Evolutionary conservation across 2,113 vertebrate genomes (phyloP).

Genomic region (Perca schrenkii): DNA sequence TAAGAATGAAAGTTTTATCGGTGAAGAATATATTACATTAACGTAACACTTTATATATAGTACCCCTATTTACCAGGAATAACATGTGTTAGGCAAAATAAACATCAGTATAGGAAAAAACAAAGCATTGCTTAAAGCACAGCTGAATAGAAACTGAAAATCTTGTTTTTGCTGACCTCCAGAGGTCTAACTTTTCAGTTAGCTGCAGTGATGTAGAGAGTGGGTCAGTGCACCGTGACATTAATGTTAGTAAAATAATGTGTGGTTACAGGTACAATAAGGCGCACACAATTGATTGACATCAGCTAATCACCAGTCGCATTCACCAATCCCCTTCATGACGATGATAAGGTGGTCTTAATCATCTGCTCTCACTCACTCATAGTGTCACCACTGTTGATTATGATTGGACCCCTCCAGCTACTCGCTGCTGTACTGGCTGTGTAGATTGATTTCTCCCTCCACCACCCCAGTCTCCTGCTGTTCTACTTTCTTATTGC

Average conservation of each 20-base stretch:
- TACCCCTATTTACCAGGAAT: too few species aligned
- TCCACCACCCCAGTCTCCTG: neutral
- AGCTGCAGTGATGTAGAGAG: neutral
- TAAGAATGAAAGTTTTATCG: neutral
- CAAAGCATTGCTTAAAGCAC: neutral
- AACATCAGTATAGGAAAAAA: neutral
- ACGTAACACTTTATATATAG: neutral
- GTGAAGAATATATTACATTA: neutral
- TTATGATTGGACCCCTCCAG: conserved; percentile 5
- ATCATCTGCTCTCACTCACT: neutral
- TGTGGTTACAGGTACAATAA: too few species aligned
- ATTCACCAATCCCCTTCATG: neutral
- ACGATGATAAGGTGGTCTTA: neutral
- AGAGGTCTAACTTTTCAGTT: neutral
- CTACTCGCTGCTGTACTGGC: neutral
- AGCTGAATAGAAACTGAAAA: neutral
- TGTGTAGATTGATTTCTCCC: neutral
- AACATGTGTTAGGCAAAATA: too few species aligned
- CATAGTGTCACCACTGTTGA: neutral
- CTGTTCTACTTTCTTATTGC: neutral
- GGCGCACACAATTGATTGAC: neutral
- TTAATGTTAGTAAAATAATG: too few species aligned
- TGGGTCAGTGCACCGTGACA: too few species aligned
- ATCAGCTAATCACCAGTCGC: neutral
- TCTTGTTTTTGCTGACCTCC: neutral